These are phyloP conservation scores for Colletes gigas DNA, from an alignment of 1,140 invertebrate genomes.

Conservation along the genomic window DNA sequence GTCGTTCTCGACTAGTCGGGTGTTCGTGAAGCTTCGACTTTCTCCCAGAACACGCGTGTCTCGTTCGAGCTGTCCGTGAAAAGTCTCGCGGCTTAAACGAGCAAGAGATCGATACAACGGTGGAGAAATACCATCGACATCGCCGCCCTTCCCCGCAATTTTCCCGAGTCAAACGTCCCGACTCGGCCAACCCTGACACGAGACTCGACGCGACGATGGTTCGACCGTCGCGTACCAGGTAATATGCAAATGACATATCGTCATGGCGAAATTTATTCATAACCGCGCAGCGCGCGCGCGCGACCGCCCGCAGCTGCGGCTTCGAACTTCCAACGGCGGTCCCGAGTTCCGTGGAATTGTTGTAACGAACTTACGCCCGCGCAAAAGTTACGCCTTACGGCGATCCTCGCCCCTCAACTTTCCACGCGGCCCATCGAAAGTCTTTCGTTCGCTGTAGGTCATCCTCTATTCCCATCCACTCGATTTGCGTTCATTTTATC, in stretches of 20 bases:
- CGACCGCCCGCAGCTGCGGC: slow-evolving; percentile 52
- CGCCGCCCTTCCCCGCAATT: neutral
- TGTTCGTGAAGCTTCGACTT: too few relatives aligned
- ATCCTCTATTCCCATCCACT: neutral
- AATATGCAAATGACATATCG: slow-evolving; percentile 75
- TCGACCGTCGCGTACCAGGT: slow-evolving; percentile 37
- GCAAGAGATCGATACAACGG: neutral
- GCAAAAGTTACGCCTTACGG: slow-evolving; percentile 46
- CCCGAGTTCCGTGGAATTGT: slow-evolving; percentile 48
- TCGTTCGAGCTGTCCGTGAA: neutral
- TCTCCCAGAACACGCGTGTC: too few relatives aligned
- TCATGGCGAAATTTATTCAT: slow-evolving; percentile 76
- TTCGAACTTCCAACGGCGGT: slow-evolving; percentile 29
- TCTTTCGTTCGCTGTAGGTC: neutral
- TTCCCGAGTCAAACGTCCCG: neutral
- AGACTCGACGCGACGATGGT: slow-evolving; percentile 23
- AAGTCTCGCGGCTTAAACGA: neutral
- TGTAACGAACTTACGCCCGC: slow-evolving; percentile 61
- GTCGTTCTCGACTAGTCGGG: too few relatives aligned
- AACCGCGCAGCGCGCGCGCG: slow-evolving; percentile 58
- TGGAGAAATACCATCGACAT: neutral
- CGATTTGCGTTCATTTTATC: too few relatives aligned
- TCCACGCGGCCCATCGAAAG: neutral
- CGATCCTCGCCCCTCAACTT: slow-evolving; percentile 40
- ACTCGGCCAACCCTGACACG: neutral